Base-by-base conservation (phyloP, 2,113 vertebrate species). In the Misgurnus mizolepis region DNA sequence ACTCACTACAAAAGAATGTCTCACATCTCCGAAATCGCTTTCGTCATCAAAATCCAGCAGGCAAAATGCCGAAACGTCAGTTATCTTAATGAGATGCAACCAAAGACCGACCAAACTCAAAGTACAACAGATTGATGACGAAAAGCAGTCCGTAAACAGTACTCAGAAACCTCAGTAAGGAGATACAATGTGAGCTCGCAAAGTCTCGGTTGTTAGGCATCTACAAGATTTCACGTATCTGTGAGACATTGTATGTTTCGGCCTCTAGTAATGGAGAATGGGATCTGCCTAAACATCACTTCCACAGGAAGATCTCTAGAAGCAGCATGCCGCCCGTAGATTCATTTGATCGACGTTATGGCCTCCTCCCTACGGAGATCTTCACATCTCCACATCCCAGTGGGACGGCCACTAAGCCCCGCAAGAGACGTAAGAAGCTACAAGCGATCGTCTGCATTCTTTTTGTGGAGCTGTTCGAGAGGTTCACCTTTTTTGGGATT, bases 401-500 rank as follows among this genome's bases (percentile, higher is more conserved):
- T 43, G 69, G 58, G 39, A 86, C 56, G 53, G 62, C 78, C 27
- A 34, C 6, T 8, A 72, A 39, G 5, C 85, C 55, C 6, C 85
- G 15, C 18, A 89, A 87, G 76, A 80, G 84, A 47, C 77, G 86
- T 55, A 94, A 92, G 80, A 94, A 93, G 82, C 85, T 93, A 14
- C 91, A 93, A 82, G 93, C 90, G 15, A 93, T 93, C 8, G 82
- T 97, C 14, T 97, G 94, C 15, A 88, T 96, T 49, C 88, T 98
- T 83, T 90, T 96, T 27, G 95, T 97, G 87, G 95, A 98, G 85
- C 89, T 98, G 15, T 96, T 93, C 0, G 96, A 98, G 85, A 92
- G 94, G 45, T 96, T 98, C 83, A 93, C 94, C 0, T 98, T 98
- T 87, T 95, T 95, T 11, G 95, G 95, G 84, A 95, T 98, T 0